A percentile compares a stretch with the other conserved stretches of the same genome.
phyloP scores from a whole-genome alignment of 2,888 invertebrate genomes.

The Emesis castigata region DNA sequence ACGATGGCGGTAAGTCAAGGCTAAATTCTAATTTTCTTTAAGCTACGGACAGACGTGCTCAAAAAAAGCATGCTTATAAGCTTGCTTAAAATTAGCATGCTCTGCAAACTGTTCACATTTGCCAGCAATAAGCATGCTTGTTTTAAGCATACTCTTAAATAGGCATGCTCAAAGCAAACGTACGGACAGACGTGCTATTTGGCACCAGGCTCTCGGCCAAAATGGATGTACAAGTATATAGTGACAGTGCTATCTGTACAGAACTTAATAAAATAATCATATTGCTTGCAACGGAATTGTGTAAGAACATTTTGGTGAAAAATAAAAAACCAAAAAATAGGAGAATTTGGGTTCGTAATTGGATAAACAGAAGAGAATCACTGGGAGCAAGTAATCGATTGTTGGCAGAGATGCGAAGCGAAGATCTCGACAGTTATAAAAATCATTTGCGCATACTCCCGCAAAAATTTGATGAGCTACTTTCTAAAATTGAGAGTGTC shows the following conservation, averaged over 20 bases:
- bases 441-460: slow-evolving; percentile 57
- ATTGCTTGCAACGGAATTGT: no score
- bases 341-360: neutral
- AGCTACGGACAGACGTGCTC: no score
- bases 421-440: slow-evolving; percentile 61
- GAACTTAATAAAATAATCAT: neutral
- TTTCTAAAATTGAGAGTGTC: slow-evolving; percentile 56
- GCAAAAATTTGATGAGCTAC: slow-evolving; percentile 59
- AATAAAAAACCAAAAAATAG: slow-evolving; percentile 17
- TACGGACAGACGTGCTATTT: neutral
- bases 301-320: no score
- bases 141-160: neutral
- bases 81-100: no score
- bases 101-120: neutral
- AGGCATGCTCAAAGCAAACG: neutral
- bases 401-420: slow-evolving; percentile 56
- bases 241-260: neutral
- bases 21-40: no score
- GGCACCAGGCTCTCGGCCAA: no score
- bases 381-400: slow-evolving; percentile 42
- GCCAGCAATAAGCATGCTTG: neutral
- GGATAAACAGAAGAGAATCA: neutral
- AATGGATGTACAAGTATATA: no score
- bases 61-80: no score
- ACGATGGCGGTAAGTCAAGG: no score